A percentile compares a stretch with the other conserved stretches of the same genome.
Evolutionary conservation across 2,888 invertebrate genomes (phyloP).

Genomic region (Dinocampus coccinellae): DNA sequence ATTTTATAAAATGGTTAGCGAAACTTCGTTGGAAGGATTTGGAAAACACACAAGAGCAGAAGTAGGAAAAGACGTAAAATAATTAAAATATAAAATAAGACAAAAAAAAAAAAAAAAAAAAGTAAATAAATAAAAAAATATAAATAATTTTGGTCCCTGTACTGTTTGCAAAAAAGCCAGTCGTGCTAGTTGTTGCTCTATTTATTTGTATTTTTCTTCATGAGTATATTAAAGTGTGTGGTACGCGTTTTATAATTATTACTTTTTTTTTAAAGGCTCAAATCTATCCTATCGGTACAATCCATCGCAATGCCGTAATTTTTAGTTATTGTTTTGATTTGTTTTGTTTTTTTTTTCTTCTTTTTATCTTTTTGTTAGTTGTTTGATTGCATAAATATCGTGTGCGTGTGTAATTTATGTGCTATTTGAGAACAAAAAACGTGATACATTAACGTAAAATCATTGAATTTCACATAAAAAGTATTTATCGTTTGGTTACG

Average conservation of each 20-base stretch:
- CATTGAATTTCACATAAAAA: conserved; percentile 32
- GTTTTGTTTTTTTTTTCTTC: no score
- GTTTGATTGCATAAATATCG: conserved; percentile 21
- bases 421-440: conserved; percentile 26
- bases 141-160: conserved; percentile 62
- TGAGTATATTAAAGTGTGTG: conserved; percentile 57
- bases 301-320: conserved; percentile 62
- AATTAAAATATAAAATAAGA: conserved; percentile 10
- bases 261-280: conserved; percentile 44
- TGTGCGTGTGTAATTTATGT: conserved; percentile 37
- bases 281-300: conserved; percentile 61
- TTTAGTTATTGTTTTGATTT: conserved; percentile 49
- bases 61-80: conserved; percentile 30
- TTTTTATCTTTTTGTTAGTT: no score
- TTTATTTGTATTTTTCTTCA: conserved; percentile 27
- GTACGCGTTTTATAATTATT: conserved; percentile 5
- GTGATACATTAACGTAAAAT: conserved; percentile 19
- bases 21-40: conserved; percentile 29
- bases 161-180: conserved; percentile 57
- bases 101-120: conserved; percentile 18
- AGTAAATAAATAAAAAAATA: no score
- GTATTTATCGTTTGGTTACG: conserved; percentile 39
- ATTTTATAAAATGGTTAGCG: not conserved
- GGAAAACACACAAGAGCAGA: conserved; percentile 9
- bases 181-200: conserved; percentile 35